Evolutionary conservation across 2,113 vertebrate species (phyloP), one percentile per base, ranked within the genome.

Genomic region (Phrynosoma blainvillii): DNA sequence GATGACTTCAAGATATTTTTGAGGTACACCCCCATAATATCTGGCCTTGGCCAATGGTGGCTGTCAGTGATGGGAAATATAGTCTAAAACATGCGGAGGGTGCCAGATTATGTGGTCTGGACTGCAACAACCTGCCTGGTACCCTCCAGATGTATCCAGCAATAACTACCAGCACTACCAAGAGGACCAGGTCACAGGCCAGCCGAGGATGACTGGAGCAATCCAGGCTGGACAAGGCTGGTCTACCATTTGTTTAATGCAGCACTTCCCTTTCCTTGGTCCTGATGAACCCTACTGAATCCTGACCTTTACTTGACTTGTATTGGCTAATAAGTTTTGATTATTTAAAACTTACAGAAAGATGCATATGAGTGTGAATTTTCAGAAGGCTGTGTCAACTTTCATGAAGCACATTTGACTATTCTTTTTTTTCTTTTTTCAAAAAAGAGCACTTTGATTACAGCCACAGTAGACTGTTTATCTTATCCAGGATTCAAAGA

Each of bases 181-280:
- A 23, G 5, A 71, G 27, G 25, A 70, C 21, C 23, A 70, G 27
- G 66, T 9, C 27, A 23, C 23, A 70, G 27, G 66, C 9, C 3
- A 18, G 7, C 21, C 5, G 5, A 27, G 66, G 23, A 21, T 27
- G 21, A 25, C 27, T 71, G 68, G 68, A 71, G 7, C 10, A 11
- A 30, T 30, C 10, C 27, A 30, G 65, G 18, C 23, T 66, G 65
- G 65, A 66, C 18, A 66, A 21, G 65, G 23, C 65, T 66, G 20
- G 65, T 23, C 18, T 66, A 62, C 42, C 47, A 27, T 78, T 52
- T 47, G 40, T 4, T 27, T 30, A 75, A 20, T 65, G n/a, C 16
- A 0, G 1, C n/a, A 3, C 32, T 59, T 36, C 10, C 2, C 0
- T 0, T 23, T 1, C 0, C 30, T 5, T 74, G 68, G 36, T 70